Evolutionary conservation across 2,113 vertebrate species (phyloP).

Genomic region (Chionis minor): DNA sequence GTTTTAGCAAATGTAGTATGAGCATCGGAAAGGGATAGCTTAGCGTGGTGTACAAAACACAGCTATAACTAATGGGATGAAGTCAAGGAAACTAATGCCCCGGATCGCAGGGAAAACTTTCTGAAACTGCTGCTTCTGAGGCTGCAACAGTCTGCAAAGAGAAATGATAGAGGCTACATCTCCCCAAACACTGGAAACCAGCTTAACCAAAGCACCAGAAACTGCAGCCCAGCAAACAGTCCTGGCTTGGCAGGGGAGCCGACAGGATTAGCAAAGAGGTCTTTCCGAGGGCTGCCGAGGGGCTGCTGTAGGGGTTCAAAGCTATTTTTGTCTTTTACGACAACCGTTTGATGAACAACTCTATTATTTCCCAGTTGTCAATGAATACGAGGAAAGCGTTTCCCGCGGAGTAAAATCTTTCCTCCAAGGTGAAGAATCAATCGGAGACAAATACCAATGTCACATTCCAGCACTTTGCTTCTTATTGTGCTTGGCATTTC

Average conservation of each 20-base stretch:
- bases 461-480: slow-evolving; percentile 42
- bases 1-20: not conserved
- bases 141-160: not conserved
- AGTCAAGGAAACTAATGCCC: not conserved
- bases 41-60: not conserved
- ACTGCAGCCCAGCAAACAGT: not conserved
- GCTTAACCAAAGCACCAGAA: not conserved
- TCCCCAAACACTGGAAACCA: not conserved
- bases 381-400: not conserved
- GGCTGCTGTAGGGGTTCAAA: not conserved
- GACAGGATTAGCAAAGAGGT: not conserved
- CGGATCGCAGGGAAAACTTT: not conserved
- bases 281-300: not conserved
- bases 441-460: not conserved
- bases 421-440: not conserved
- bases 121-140: not conserved
- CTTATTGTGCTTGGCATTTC: slow-evolving; percentile 53
- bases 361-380: not conserved
- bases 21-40: not conserved
- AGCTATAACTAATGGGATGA: not conserved
- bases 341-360: not conserved
- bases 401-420: not conserved
- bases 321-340: not conserved
- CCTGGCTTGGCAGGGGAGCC: not conserved
- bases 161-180: not conserved